phyloP scores from a whole-genome alignment of 2,113 vertebrate species.

The Psittacara wagleri region DNA sequence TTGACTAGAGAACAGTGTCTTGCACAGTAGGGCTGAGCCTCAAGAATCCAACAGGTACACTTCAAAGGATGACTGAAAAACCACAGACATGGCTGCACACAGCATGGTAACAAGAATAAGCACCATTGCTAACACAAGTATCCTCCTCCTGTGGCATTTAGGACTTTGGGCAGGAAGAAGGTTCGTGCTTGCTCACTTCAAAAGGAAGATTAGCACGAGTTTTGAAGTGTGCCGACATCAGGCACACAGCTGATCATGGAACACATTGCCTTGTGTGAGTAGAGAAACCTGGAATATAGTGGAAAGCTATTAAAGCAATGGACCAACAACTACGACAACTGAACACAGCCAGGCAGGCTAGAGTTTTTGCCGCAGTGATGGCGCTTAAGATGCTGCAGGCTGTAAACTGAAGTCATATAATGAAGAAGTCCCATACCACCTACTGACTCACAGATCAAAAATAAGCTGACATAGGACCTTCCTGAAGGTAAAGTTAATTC shows the following conservation, averaged over 20 bases:
- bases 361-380: neutral
- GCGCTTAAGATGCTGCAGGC: neutral
- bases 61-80: neutral
- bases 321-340: neutral
- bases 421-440: neutral
- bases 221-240: neutral
- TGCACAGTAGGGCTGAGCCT: neutral
- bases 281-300: neutral
- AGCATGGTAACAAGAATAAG: neutral
- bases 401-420: neutral
- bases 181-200: neutral
- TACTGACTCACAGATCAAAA: neutral
- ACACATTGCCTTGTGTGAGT: neutral
- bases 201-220: neutral
- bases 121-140: neutral
- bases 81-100: neutral
- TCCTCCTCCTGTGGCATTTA: neutral
- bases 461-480: neutral
- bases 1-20: neutral
- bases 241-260: neutral
- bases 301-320: neutral
- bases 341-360: neutral
- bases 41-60: neutral
- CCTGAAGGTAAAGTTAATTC: neutral
- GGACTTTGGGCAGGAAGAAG: neutral